Base-by-base conservation (phyloP, 2,113 vertebrate species). In the Xenopus laevis region DNA sequence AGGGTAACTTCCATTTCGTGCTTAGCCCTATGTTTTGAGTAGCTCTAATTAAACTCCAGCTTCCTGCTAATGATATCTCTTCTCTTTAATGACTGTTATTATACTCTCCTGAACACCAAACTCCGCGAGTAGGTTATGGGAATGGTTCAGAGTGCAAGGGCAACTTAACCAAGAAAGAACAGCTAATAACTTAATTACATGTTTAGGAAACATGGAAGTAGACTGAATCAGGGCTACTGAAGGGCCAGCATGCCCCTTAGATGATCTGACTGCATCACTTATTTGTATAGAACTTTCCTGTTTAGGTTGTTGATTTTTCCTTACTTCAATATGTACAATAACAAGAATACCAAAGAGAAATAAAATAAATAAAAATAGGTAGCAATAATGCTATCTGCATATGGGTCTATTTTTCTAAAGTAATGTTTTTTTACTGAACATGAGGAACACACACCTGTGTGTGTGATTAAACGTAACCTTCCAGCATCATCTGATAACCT, bases 71-170 rank as follows among this genome's bases (percentile, higher is more conserved):
- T 77, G 74, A 77, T 68, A 55, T 70, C 67, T 63, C 67, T 77
- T 30, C 74, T 70, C 66, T 70, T 77, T 77, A 77, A 86, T 84
- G 84, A 83, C 1, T 71, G 82, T 74, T 81, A 84, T 86, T 83
- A 84, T 79, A 80, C 78, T 82, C 78, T 71, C 78, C 78, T 68
- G 77, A 79, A 66, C 83, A 81, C 74, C 66, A 64, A 70, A 77
- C 75, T 0, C 1, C 65, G 71, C 65, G 9, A 79, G 79, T 59
- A 77, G 8, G 0, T 0, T 8, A 67, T 61, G 74, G 78, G 61
- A 74, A 72, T 0, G 0, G 71, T 78, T 78, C 79, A 1, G 7
- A 71, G 67, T 65, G 57, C 33, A 68, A 84, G 82, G 83, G 65
- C 78, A 63, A 64, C 60, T 30, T 17, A 64, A 77, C 59, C 74